A percentile compares a stretch with the other conserved stretches of the same genome.
Evolutionary conservation across 2,888 invertebrate species (phyloP).

Genomic region (Idaea straminata): DNA sequence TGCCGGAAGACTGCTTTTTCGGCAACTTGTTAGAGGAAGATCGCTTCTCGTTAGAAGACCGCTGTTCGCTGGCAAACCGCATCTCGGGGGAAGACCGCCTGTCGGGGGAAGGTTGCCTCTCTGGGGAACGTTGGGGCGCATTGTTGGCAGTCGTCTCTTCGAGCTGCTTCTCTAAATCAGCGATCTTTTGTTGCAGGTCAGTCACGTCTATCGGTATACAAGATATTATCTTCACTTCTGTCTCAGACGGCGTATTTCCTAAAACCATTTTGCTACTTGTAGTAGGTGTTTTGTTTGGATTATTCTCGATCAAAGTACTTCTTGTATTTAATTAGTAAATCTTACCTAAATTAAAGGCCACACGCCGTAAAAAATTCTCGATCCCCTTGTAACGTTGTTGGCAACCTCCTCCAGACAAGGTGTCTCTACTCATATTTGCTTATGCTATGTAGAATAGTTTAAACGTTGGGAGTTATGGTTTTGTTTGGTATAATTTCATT

Average conservation of each 20-base stretch:
- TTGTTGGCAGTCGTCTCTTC: slow-evolving; percentile 27
- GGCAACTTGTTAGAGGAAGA: no score
- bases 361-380: slow-evolving; percentile 60
- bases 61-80: not conserved
- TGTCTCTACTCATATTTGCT: slow-evolving; percentile 39
- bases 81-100: not conserved
- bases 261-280: slow-evolving; percentile 21
- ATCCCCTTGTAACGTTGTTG: slow-evolving; percentile 60
- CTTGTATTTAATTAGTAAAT: not conserved
- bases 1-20: no score
- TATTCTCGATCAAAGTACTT: not conserved
- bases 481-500: not conserved
- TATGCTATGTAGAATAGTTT: not conserved
- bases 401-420: slow-evolving; percentile 27
- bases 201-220: slow-evolving; percentile 74
- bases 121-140: not conserved
- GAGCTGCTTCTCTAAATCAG: slow-evolving; percentile 54
- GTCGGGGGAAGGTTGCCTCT: not conserved
- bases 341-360: slow-evolving; percentile 65
- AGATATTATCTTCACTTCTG: slow-evolving; percentile 73
- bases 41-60: not conserved
- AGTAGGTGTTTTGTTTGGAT: not conserved
- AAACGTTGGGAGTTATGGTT: not conserved
- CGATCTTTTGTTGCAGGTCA: slow-evolving; percentile 65
- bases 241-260: slow-evolving; percentile 70